Base-by-base conservation (phyloP, 1,140 invertebrate species). In the Drosophila sp. region DNA sequence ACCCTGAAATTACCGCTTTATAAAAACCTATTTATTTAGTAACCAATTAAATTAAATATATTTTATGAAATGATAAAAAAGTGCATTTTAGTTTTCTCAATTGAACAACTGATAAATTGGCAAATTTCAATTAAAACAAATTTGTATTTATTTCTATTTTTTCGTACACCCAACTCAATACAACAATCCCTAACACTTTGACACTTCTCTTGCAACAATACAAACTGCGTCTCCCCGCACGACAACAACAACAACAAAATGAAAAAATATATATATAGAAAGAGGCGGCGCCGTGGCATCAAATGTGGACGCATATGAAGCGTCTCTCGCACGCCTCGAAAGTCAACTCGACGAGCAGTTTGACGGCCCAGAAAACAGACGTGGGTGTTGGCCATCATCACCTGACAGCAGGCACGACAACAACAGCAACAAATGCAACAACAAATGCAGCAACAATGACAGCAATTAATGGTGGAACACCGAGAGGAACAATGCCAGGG, bases 221-320 rank as follows among this genome's bases (percentile, higher is more conserved):
- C 51, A 65, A 76, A 54, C 56, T 43, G 27, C 13, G 46, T 69
- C n/a, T 34, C 71, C 54, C 29, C 61, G 11, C 67, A 72, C 46
- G 34, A 57, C n/a, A 46, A 65, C 54, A 29, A 62, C 27, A 29
- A 62, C 27, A 21, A 59, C 45, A 32, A 13, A 45, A 43, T 8
- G 58, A 27, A 63, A 59, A 74, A 53, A 40, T 43, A 56, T 43
- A 81, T 6, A 5, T 87, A 66, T 87, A 91, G 82, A 91, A 89
- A 81, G 90, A 90, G 32, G 72, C 70, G 53, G 89, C 83, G 70
- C 90, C 90, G 34, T 91, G 90, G 90, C 90, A 91, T 86, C 90
- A 91, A 72, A 90, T 91, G 78, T 91, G 90, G 90, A 90, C 90
- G 65, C 90, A 91, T 54, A 91, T 91, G 90, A 91, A 91, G 79